Evolutionary conservation across 92 coral and sea anemone species (phyloP).

Genomic region (Pocillopora meandrina): DNA sequence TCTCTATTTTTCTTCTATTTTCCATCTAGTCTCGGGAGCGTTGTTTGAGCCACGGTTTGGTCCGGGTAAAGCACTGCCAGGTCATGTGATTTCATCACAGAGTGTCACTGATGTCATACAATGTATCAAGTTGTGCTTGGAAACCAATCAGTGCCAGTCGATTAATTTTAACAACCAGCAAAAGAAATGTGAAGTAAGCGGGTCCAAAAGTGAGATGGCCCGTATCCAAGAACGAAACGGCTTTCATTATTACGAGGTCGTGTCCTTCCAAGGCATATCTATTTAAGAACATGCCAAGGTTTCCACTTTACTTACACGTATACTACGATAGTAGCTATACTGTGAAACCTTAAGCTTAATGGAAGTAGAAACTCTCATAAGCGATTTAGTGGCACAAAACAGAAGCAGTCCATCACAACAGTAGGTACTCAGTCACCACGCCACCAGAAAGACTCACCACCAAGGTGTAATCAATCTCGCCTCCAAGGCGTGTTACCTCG

Average conservation of each 20-base stretch:
- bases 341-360: no score
- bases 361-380: no score
- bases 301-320: no score
- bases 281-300: background rate
- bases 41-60: background rate
- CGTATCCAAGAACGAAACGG: background rate
- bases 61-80: constrained; percentile 1
- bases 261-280: background rate
- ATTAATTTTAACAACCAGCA: background rate
- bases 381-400: no score
- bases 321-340: no score
- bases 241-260: background rate
- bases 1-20: background rate
- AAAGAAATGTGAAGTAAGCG: constrained; percentile 4
- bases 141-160: constrained; percentile 16
- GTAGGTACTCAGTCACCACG: no score
- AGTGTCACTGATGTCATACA: constrained; percentile 5
- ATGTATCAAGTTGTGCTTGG: constrained; percentile 20
- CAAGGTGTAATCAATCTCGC: no score
- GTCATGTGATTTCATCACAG: constrained; percentile 12
- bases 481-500: no score
- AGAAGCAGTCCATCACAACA: no score
- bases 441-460: no score
- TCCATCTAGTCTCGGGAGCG: background rate
- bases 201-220: background rate